Evolutionary conservation across 2,888 invertebrate genomes (phyloP).

Genomic region (Steinernema hermaphroditum): DNA sequence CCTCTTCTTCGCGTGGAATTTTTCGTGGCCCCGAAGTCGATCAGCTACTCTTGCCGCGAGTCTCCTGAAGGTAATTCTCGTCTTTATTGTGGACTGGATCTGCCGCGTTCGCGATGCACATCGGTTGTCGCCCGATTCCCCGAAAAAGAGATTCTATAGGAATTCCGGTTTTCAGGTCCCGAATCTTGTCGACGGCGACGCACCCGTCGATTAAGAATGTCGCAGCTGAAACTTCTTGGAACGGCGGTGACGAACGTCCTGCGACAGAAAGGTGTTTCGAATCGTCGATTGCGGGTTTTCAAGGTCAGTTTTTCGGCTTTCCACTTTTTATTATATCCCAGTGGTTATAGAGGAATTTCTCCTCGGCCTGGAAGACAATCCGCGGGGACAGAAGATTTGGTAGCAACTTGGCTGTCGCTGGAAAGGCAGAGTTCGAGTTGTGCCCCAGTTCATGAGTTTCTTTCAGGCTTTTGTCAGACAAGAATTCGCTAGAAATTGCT

Average conservation of each 20-base stretch:
- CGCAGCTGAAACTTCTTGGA: neutral
- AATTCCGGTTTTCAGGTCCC: slow-evolving; percentile 8
- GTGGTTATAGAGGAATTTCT: neutral
- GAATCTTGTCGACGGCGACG: neutral
- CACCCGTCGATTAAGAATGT: neutral
- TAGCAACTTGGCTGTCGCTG: neutral
- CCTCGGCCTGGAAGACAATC: neutral
- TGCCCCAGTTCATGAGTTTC: too few relatives aligned
- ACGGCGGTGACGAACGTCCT: neutral
- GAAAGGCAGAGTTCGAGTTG: too few relatives aligned
- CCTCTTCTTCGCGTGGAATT: too few relatives aligned
- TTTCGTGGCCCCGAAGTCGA: too few relatives aligned
- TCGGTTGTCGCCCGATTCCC: too few relatives aligned
- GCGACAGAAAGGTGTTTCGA: neutral
- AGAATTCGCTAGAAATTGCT: neutral
- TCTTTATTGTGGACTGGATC: too few relatives aligned
- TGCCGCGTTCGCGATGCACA: too few relatives aligned
- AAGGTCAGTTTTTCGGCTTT: neutral
- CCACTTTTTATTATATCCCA: neutral
- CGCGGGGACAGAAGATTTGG: neutral
- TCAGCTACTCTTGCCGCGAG: too few relatives aligned
- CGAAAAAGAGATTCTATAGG: too few relatives aligned
- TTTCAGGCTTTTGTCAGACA: neutral
- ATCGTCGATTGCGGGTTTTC: neutral
- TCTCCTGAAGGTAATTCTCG: too few relatives aligned